Evolutionary conservation across 2,797 vertebrate genomes (phyloP).

Genomic region (Iguana delicatissima): DNA sequence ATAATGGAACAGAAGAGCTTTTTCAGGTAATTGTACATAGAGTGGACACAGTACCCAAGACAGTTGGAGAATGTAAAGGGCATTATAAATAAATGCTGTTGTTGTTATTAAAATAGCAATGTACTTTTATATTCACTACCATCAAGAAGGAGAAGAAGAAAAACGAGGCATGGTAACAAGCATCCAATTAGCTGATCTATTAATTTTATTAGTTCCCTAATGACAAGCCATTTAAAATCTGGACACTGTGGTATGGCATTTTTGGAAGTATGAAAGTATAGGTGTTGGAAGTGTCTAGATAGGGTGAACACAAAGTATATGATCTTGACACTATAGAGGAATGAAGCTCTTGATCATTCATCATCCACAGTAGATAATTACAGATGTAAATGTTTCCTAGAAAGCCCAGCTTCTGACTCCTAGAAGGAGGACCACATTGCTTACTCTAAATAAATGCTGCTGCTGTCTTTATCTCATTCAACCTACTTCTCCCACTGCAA

Average conservation of each 20-base stretch:
- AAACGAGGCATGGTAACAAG: rapidly evolving
- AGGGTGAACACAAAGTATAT: background rate
- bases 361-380: background rate
- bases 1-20: background rate
- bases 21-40: background rate
- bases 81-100: too few relatives aligned
- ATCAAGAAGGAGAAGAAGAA: background rate
- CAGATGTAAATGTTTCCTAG: background rate
- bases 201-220: conserved; percentile 16
- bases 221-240: conserved; percentile 8
- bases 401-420: background rate
- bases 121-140: background rate
- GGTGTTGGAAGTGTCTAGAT: background rate
- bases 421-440: background rate
- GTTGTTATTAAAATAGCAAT: background rate
- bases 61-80: background rate
- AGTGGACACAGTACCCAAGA: background rate
- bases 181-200: background rate
- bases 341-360: background rate
- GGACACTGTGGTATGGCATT: background rate
- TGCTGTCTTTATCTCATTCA: background rate
- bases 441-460: background rate
- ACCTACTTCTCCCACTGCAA: background rate
- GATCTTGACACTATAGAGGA: background rate
- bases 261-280: conserved; percentile 3